Evolutionary conservation across 2,113 vertebrate genomes (phyloP).

Genomic region (Gavia stellata): DNA sequence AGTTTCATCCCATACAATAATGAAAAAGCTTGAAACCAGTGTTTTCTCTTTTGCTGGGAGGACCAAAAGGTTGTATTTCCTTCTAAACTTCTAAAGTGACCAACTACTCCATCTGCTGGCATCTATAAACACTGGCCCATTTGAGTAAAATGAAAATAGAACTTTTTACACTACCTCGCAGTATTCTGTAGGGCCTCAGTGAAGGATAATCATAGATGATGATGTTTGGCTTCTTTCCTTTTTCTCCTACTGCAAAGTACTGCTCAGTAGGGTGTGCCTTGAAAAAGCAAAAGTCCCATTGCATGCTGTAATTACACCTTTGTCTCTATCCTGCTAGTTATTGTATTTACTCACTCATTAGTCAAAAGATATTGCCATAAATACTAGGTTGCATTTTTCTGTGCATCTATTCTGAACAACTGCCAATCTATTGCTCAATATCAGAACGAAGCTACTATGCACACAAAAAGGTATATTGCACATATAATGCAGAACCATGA

Average conservation of each 20-base stretch:
- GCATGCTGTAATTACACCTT: not conserved
- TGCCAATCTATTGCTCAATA: not conserved
- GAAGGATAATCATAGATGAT: conserved; percentile 89
- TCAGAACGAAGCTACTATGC: not conserved
- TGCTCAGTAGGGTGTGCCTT: conserved; percentile 82
- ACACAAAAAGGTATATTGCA: not conserved
- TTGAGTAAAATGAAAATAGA: not conserved
- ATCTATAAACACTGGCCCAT: not conserved
- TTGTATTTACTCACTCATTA: not conserved
- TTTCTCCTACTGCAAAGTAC: conserved; percentile 87
- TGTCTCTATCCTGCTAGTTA: not conserved
- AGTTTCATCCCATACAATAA: not conserved
- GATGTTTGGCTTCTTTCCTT: conserved; percentile 82
- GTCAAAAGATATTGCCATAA: not conserved
- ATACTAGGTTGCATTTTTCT: not conserved
- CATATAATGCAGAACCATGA: not conserved
- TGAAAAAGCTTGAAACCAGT: not conserved
- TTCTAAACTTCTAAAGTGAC: not conserved
- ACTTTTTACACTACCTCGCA: conserved; percentile 76
- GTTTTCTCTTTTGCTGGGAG: not conserved
- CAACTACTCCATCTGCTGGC: not conserved
- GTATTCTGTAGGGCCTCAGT: conserved; percentile 78
- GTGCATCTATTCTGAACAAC: not conserved
- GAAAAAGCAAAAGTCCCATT: conserved; percentile 47
- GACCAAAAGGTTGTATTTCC: not conserved